Percentiles rank a stretch among this genome's conserved stretches.
Conservation (phyloP, 2,113 vertebrate genomes). For the Lophochroa leadbeateri region DNA sequence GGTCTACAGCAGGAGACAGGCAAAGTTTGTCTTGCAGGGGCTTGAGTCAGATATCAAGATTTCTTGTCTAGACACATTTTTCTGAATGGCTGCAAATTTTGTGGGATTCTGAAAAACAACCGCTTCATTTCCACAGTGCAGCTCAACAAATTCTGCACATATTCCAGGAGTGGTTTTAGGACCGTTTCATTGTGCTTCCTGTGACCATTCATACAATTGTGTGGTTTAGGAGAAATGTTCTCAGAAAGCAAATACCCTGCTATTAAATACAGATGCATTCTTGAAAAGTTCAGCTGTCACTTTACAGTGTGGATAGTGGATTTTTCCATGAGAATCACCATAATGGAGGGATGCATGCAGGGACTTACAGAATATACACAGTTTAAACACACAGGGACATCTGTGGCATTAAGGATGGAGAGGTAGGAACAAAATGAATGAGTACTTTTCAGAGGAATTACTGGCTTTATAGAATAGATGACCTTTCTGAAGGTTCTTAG, state of each 20-base stretch:
- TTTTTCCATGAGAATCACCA: neutral
- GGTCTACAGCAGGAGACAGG: neutral
- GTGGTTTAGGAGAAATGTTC: neutral
- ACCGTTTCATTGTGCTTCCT: neutral
- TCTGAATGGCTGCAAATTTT: neutral
- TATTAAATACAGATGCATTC: neutral
- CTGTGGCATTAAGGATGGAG: neutral
- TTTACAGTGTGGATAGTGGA: neutral
- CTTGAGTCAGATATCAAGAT: neutral
- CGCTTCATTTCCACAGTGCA: neutral
- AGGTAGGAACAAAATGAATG: neutral
- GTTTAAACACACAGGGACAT: neutral
- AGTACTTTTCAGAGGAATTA: neutral
- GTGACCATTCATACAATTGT: neutral
- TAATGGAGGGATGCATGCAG: neutral
- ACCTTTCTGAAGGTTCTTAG: neutral
- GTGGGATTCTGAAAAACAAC: neutral
- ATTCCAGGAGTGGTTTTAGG: neutral
- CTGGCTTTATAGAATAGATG: neutral
- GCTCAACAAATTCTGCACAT: neutral
- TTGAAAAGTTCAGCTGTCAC: neutral
- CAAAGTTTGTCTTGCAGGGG: neutral
- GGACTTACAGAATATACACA: neutral
- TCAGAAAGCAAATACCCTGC: neutral
- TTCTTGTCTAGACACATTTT: neutral